Evolutionary conservation across 2,113 vertebrate species (phyloP).

Genomic region (Myotis brandtii): DNA sequence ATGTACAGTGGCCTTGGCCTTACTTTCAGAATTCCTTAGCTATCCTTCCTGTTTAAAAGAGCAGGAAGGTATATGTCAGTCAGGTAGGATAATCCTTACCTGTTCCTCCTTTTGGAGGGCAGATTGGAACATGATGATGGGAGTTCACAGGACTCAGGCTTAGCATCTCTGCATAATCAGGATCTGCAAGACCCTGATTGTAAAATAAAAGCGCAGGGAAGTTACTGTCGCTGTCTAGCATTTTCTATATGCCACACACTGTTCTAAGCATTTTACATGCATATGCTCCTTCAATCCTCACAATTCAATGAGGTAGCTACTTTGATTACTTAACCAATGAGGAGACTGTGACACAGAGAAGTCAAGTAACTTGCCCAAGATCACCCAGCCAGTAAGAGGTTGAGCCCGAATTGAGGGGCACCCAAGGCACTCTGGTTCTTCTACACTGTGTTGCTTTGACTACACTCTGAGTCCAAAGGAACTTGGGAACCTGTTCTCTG

Average conservation of each 20-base stretch:
- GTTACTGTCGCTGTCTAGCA: neutral
- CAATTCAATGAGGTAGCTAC: neutral
- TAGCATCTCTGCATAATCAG: neutral
- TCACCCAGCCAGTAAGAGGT: neutral
- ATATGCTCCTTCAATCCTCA: neutral
- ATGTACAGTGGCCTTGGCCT: neutral
- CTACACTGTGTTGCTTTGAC: rapidly evolving
- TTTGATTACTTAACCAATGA: neutral
- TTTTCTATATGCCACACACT: neutral
- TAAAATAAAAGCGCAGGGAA: neutral
- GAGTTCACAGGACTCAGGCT: neutral
- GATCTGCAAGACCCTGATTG: neutral
- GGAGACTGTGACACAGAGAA: neutral
- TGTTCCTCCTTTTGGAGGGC: neutral
- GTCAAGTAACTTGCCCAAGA: neutral
- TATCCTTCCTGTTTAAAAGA: neutral
- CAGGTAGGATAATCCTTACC: neutral
- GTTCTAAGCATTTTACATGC: neutral
- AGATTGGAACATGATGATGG: neutral
- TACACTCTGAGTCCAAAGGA: neutral
- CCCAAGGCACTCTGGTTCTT: neutral
- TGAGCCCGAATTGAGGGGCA: neutral
- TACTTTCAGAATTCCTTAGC: neutral
- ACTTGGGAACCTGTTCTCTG: neutral
- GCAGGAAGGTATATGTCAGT: neutral